Conservation (phyloP, 2,797 vertebrate species). For the Cryptoprocta ferox region DNA sequence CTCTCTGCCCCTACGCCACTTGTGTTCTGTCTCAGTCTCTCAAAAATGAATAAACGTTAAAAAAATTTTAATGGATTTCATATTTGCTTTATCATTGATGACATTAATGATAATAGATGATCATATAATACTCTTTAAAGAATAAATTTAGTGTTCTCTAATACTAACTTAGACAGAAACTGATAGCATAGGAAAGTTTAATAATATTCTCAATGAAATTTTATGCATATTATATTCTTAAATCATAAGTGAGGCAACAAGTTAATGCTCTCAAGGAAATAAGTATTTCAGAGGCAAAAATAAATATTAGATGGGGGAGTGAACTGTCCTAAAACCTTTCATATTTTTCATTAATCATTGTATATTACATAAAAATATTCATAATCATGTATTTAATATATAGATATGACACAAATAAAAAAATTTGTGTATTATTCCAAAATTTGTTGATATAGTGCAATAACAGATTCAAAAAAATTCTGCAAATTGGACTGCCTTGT, state of each 20-base stretch:
- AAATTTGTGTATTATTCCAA: background rate
- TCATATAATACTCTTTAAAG: background rate
- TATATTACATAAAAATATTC: background rate
- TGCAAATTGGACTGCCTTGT: background rate
- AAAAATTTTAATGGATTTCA: background rate
- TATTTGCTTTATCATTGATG: background rate
- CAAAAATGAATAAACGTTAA: too few relatives aligned
- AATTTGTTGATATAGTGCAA: background rate
- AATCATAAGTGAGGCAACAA: background rate
- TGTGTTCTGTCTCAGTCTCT: too few relatives aligned
- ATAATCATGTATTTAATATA: background rate
- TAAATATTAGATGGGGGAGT: background rate
- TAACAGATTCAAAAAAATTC: background rate
- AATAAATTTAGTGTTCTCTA: background rate
- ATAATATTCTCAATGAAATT: background rate
- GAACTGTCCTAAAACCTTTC: background rate
- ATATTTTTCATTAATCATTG: background rate
- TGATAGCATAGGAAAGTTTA: background rate
- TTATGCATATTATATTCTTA: too few relatives aligned
- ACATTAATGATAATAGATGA: background rate
- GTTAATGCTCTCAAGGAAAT: background rate
- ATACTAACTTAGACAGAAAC: background rate
- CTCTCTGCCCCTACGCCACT: too few relatives aligned
- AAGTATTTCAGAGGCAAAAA: background rate
- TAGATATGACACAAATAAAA: background rate